phyloP scores from a whole-genome alignment of 2,113 vertebrate species.

The Pongo abelii region DNA sequence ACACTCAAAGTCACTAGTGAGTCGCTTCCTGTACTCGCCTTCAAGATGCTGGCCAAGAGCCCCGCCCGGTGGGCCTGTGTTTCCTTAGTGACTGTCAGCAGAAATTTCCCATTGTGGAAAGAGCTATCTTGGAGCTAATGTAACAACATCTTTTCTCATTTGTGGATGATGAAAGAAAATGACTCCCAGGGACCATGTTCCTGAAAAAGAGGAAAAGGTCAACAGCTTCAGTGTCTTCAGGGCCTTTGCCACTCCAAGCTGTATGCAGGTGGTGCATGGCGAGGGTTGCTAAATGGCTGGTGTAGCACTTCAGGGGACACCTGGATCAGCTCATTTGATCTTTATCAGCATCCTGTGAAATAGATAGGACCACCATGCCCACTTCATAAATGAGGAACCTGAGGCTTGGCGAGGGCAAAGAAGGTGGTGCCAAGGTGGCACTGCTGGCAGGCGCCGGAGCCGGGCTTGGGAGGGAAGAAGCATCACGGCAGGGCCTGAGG shows the following conservation, averaged over 20 bases:
- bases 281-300: background rate
- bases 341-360: background rate
- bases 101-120: background rate
- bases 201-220: background rate
- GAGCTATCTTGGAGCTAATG: background rate
- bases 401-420: background rate
- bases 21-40: background rate
- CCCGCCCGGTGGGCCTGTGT: background rate
- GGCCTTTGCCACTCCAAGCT: background rate
- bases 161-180: background rate
- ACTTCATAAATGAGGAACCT: background rate
- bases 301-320: accelerated
- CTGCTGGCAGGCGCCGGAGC: background rate
- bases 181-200: background rate
- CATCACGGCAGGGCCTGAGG: background rate
- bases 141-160: background rate
- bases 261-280: background rate
- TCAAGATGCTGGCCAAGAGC: background rate
- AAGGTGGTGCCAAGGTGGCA: background rate
- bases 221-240: accelerated
- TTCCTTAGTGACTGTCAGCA: background rate
- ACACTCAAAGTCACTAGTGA: background rate
- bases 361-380: background rate
- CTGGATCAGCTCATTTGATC: background rate
- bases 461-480: background rate